Evolutionary conservation across 2,113 vertebrate genomes (phyloP).

Genomic region (Onychostoma macrolepis): DNA sequence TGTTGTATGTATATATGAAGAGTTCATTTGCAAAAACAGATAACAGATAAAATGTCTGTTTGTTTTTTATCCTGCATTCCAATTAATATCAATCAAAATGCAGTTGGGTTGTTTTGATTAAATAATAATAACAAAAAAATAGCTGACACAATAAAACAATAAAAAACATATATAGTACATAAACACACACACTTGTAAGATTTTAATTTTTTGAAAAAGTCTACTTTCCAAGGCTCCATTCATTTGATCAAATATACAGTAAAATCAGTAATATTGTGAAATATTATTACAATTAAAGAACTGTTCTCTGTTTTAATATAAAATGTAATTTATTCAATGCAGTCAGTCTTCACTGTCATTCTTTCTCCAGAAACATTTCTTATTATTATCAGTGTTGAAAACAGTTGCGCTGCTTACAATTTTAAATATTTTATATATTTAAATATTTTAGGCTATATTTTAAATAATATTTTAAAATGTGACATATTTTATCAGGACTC

Average conservation of each 20-base stretch:
- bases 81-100: too few species aligned
- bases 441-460: too few species aligned
- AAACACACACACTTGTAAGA: neutral
- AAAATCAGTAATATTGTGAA: neutral
- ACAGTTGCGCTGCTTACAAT: neutral
- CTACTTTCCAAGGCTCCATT: neutral
- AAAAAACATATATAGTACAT: too few species aligned
- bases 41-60: too few species aligned
- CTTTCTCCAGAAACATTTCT: neutral
- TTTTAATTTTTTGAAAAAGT: neutral
- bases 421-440: neutral
- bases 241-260: neutral
- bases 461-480: too few species aligned
- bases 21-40: too few species aligned
- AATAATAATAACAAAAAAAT: too few species aligned
- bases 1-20: too few species aligned
- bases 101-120: too few species aligned
- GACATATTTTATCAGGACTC: too few species aligned
- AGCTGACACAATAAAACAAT: too few species aligned
- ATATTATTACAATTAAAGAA: neutral
- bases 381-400: neutral
- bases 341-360: neutral
- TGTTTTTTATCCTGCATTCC: too few species aligned
- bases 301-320: neutral
- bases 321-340: neutral